phyloP scores from a whole-genome alignment of 92 coral and sea anemone species.

The Siderastrea siderea region DNA sequence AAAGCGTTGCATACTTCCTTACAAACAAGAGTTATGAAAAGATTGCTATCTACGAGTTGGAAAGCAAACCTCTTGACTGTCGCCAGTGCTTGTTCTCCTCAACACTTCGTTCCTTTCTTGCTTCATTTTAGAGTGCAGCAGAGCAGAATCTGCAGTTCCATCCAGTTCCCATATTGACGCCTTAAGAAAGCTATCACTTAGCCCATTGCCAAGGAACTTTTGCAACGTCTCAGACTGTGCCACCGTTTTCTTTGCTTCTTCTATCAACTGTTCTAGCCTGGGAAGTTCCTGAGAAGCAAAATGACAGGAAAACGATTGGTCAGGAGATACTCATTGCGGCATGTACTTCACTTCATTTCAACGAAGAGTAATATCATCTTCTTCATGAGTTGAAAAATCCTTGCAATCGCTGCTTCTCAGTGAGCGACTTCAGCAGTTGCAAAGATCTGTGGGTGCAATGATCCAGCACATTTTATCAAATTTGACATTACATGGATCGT shows the following conservation, averaged over 20 bases:
- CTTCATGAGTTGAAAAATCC: no score
- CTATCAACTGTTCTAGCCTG: slow-evolving; percentile 59
- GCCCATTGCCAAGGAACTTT: slow-evolving; percentile 67
- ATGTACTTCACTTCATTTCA: no score
- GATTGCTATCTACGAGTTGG: neutral
- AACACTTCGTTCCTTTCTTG: slow-evolving; percentile 38
- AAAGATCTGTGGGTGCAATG: no score
- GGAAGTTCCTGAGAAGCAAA: slow-evolving; percentile 62
- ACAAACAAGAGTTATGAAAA: no score
- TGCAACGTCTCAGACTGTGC: slow-evolving; percentile 50
- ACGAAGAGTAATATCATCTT: no score
- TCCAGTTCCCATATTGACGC: slow-evolving; percentile 64
- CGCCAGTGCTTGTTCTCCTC: slow-evolving; percentile 32
- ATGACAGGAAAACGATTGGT: neutral
- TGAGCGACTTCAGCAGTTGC: no score
- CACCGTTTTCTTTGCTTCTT: slow-evolving; percentile 54
- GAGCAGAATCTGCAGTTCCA: neutral
- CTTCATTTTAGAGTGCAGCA: slow-evolving; percentile 10
- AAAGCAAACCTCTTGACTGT: slow-evolving; percentile 35
- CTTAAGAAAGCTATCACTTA: slow-evolving; percentile 77
- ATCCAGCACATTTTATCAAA: no score
- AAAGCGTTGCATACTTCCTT: no score
- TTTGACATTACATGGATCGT: no score
- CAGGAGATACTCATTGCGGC: neutral
- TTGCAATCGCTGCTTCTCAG: no score